phyloP scores from a whole-genome alignment of 2,113 vertebrate species.

The Rhegmatorhina hoffmannsi region DNA sequence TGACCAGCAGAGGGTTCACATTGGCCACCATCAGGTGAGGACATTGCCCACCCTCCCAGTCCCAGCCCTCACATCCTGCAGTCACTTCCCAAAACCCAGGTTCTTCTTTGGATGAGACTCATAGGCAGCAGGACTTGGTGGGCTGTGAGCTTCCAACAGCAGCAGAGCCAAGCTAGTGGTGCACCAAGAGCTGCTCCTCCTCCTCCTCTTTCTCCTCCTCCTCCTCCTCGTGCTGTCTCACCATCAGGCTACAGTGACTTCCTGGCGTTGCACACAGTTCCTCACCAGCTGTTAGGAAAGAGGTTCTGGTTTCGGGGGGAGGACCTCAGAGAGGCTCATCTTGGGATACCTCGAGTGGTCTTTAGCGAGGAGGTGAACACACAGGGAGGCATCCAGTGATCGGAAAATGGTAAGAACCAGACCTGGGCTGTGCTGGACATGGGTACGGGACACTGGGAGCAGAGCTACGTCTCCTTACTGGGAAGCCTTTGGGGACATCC shows the following conservation, averaged over 20 bases:
- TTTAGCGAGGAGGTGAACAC: neutral
- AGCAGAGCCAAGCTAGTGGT: neutral
- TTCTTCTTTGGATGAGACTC: neutral
- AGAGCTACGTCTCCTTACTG: accelerated
- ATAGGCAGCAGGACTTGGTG: neutral
- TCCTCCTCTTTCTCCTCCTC: neutral
- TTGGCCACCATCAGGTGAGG: accelerated
- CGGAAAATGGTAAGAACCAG: constrained; percentile 29
- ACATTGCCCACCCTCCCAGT: accelerated
- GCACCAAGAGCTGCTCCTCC: neutral
- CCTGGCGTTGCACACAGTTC: constrained; percentile 1
- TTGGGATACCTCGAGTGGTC: neutral
- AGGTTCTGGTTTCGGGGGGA: neutral
- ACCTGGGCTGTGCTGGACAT: neutral
- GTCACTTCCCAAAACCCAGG: neutral
- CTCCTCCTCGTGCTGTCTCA: neutral
- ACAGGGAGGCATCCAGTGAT: neutral
- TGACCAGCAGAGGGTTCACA: neutral
- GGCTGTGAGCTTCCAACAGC: neutral
- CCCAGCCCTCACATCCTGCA: accelerated
- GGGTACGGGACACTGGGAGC: accelerated
- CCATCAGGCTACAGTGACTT: neutral
- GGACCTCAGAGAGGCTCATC: neutral
- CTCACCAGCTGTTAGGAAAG: neutral
- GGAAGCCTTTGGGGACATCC: neutral